Conservation (phyloP, 1,140 invertebrate genomes). For the Steinernema khuongi region DNA sequence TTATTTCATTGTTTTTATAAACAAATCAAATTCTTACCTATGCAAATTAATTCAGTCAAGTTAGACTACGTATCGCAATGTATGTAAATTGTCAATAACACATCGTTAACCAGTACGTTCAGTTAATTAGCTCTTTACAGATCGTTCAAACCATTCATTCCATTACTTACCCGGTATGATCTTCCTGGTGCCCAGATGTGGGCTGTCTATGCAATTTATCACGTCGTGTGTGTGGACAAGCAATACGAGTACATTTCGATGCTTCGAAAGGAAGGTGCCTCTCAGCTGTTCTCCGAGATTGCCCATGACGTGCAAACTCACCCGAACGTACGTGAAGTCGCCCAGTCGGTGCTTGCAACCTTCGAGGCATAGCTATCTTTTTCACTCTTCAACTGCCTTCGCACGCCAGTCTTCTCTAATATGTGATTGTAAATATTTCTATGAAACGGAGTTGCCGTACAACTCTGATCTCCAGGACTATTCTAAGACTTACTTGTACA, state of each 20-base stretch:
- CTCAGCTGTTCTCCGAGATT: not conserved
- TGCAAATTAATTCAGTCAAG: no score
- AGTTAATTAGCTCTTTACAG: constrained; percentile 23
- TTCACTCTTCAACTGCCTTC: no score
- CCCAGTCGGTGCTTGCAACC: not conserved
- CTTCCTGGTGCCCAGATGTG: constrained; percentile 71
- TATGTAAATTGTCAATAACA: not conserved
- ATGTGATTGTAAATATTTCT: no score
- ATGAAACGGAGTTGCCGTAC: no score
- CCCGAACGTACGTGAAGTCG: not conserved
- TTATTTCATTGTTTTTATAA: no score
- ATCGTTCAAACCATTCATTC: constrained; percentile 74
- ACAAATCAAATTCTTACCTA: no score
- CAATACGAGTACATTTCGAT: not conserved
- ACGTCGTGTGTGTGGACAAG: constrained; percentile 72
- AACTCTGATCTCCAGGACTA: no score
- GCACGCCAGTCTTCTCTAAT: no score
- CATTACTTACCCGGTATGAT: constrained; percentile 66
- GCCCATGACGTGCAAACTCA: not conserved
- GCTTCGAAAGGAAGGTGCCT: not conserved
- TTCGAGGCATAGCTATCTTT: no score
- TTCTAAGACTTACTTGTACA: no score
- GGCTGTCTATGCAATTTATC: constrained; percentile 77
- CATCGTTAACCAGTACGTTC: not conserved
- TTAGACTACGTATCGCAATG: no score